Percentiles rank a stretch among this genome's conserved stretches.
Conservation (phyloP, 2,888 invertebrate genomes). For the Bellardia pandia region DNA sequence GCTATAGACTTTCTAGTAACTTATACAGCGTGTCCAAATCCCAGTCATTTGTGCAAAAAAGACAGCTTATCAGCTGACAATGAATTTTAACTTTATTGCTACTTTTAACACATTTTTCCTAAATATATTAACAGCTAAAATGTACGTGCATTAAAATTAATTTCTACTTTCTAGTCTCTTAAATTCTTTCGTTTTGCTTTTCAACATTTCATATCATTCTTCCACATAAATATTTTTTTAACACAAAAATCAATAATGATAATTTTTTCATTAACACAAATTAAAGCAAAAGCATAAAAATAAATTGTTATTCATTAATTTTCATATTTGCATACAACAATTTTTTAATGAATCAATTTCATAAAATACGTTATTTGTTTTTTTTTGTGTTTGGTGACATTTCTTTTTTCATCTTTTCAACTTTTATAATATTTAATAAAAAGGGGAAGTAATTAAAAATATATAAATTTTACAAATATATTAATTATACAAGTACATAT, state of each 20-base stretch:
- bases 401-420: not conserved
- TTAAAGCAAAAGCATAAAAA: not conserved
- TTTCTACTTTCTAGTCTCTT: not conserved
- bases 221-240: not conserved
- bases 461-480: constrained; percentile 35
- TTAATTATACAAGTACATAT: constrained; percentile 22
- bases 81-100: no score
- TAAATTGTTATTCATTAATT: constrained; percentile 23
- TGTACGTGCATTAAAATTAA: not conserved
- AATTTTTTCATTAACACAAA: constrained; percentile 4
- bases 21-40: no score
- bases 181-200: not conserved
- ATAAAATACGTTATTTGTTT: constrained; percentile 10
- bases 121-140: no score
- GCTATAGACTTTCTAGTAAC: no score
- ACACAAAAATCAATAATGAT: not conserved
- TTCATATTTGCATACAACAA: constrained; percentile 34
- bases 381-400: not conserved
- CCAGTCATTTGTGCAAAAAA: no score
- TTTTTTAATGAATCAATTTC: constrained; percentile 28
- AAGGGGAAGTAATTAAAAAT: constrained; percentile 29
- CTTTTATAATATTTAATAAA: constrained; percentile 6
- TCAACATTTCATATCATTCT: constrained; percentile 28
- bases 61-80: no score
- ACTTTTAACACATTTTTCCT: no score